phyloP scores from a whole-genome alignment of 2,888 invertebrate species.

The Torymus texanus region DNA sequence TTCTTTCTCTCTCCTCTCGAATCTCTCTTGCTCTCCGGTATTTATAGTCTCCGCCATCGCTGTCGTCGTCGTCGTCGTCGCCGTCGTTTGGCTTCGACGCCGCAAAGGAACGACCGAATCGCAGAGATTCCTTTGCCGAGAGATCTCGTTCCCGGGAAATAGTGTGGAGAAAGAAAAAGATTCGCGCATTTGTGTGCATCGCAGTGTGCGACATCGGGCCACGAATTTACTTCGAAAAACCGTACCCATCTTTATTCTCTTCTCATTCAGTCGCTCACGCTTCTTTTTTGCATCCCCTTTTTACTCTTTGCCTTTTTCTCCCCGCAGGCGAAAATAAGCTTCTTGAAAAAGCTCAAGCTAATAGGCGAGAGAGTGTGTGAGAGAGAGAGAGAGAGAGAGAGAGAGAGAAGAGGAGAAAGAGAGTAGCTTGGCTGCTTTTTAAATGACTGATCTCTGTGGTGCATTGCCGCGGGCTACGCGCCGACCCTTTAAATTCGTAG shows the following conservation, averaged over 20 bases:
- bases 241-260: slow-evolving; percentile 34
- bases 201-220: slow-evolving; percentile 22
- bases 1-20: slow-evolving; percentile 40
- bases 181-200: background rate
- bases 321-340: slow-evolving; percentile 22
- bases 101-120: slow-evolving; percentile 66
- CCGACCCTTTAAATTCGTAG: slow-evolving; percentile 52
- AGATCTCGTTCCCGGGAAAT: slow-evolving; percentile 52
- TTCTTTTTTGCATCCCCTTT: background rate
- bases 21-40: slow-evolving; percentile 44
- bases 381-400: background rate
- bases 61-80: slow-evolving; percentile 16
- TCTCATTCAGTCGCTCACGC: slow-evolving; percentile 19
- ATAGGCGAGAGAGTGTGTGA: background rate
- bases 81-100: slow-evolving; percentile 58
- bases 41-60: slow-evolving; percentile 55
- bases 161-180: slow-evolving; percentile 53
- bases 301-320: slow-evolving; percentile 5
- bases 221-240: slow-evolving; percentile 28
- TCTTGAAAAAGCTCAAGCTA: slow-evolving; percentile 3
- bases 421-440: slow-evolving; percentile 9
- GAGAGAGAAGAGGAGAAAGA: background rate
- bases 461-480: slow-evolving; percentile 10
- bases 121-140: slow-evolving; percentile 65
- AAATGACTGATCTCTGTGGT: slow-evolving; percentile 38